Evolutionary conservation across 2,113 vertebrate genomes (phyloP), one percentile per base, ranked within the genome.

Genomic region (Catagonus wagneri): DNA sequence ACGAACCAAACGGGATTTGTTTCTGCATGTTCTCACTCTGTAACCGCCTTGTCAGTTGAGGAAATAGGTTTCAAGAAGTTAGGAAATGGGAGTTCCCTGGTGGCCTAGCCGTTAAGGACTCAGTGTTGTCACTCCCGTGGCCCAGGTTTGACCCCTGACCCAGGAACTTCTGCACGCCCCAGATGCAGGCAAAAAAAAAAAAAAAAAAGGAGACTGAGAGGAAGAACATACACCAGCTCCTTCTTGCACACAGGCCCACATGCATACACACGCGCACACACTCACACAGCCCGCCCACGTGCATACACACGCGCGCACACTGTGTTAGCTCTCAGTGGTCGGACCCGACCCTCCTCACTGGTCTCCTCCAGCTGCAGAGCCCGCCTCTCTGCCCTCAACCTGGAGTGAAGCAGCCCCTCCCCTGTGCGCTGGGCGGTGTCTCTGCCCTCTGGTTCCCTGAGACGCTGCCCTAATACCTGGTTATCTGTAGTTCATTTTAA

Each of bases 231-330:
- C 12, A 34, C 0, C 1, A 39, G 16, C 9, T 25, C 52, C 16
- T 88, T 50, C 63, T 52, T 6, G 15, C 14, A 3, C 2, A 32
- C 17, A 13, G 15, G 20, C 22, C 25, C 23, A 29, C 3, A n/a
- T 2, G 34, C 0, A 2, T 3, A 44, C 4, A 80, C 50, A 16
- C 0, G 10, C 7, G 15, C 39, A 13, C 3, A 1, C 19, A 17
- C 29, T 7, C 3, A 32, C 50, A 78, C 50, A 78, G 16, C n/a
- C n/a, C n/a, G 19, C 32, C 1, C 5, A 19, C 7, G n/a, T 11
- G 36, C 60, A 81, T 1, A 63, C 27, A 15, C 39, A 23, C 1
- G 0, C 27, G 2, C 14, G 63, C 39, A 56, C 0, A 0, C 34
- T 0, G 12, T 16, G 85, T 29, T 74, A 36, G 34, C 9, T 39